Base-by-base conservation (phyloP, 2,888 invertebrate genomes). In the Drosophila hamatofila region DNA sequence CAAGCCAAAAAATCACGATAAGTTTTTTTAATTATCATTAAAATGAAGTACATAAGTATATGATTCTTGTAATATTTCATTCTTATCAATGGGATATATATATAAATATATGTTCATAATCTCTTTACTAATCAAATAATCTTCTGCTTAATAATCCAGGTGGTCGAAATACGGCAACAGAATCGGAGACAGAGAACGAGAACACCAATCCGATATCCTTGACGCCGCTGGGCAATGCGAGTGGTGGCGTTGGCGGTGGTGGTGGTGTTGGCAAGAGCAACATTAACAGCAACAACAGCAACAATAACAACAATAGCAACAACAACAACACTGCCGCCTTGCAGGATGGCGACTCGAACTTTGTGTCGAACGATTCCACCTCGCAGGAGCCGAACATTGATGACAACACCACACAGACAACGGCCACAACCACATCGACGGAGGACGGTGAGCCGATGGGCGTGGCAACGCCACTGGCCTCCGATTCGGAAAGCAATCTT, bases 401-500 rank as follows among this genome's bases (percentile, higher is more conserved):
- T 91, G 92, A 78, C 92, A 94, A 78, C 86, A 93, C 84, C 93
- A 94, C 90, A 93, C 94, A 68, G 93, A 94, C 79, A 93, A 94
- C 76, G 93, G 89, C 94, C 27, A 93, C 94, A 18, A 93, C 94
- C 74, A 94, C 94, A 74, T 84, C 84, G 11, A 89, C 84, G 37
- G 84, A 84, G 42, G 84, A 84, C 49, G 84, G 84, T 7, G 84
- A 88, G 25, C 77, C 78, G 3, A 61, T 39, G 72, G 77, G 35
- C 68, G 64, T 18, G 78, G 80, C 62, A 1, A 91, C 91, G 72
- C 91, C 90, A 55, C 71, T 89, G 37, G 91, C 90, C 60, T 95
- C 95, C 55, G 97, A 97, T 91, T 92, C 91, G 30, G 97, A 97
- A 92, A 97, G 97, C 91, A 96, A 96, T 93, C 95, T 96, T 79